Conservation (phyloP, 2,797 vertebrate genomes). For the Eulemur albifrons region DNA sequence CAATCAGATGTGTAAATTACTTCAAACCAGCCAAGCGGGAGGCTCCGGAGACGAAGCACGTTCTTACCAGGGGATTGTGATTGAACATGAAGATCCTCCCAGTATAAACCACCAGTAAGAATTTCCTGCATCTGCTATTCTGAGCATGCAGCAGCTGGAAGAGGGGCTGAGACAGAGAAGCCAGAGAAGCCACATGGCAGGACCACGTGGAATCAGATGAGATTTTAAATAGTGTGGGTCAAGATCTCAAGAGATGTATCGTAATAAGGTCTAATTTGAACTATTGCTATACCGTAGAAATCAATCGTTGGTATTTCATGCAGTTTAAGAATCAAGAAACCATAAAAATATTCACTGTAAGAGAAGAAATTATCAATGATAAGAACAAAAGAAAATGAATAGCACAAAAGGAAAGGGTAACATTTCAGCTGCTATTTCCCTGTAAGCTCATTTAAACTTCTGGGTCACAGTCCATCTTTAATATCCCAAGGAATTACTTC, state of each 20-base stretch:
- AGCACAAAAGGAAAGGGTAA: neutral
- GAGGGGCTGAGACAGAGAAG: neutral
- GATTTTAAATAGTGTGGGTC: neutral
- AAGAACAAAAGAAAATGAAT: neutral
- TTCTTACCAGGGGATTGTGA: neutral
- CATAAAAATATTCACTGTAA: neutral
- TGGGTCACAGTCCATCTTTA: neutral
- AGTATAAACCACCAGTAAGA: neutral
- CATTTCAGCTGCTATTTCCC: neutral
- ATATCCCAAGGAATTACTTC: neutral
- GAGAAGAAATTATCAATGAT: neutral
- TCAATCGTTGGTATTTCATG: neutral
- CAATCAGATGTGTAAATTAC: neutral
- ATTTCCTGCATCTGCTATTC: neutral
- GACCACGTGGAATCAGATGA: neutral
- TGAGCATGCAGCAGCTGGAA: neutral
- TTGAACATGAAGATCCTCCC: neutral
- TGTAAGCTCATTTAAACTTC: neutral
- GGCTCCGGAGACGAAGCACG: neutral
- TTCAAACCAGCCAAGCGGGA: neutral
- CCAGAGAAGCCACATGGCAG: neutral
- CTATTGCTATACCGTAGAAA: neutral
- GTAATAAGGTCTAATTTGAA: neutral
- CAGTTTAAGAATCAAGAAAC: slow-evolving; percentile 37
- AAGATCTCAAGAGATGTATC: neutral